A percentile compares a stretch with the other conserved stretches of the same genome.
phyloP scores from a whole-genome alignment of 1,140 invertebrate genomes.

The Cotesia vestalis region DNA sequence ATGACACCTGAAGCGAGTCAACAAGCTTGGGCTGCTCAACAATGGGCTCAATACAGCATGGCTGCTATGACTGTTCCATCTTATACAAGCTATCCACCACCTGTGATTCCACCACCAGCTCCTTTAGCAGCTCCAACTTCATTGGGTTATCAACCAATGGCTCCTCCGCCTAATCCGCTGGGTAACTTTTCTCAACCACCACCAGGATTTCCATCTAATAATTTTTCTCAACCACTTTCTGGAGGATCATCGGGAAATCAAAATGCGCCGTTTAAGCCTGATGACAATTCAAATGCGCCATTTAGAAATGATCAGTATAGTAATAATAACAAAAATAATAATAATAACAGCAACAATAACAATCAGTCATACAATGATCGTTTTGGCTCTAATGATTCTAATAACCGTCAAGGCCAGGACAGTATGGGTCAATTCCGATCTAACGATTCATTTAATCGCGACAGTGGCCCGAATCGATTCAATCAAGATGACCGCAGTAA shows the following conservation, averaged over 20 bases:
- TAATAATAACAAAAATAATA: no score
- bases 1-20: conserved; percentile 51
- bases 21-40: conserved; percentile 55
- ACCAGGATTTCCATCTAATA: conserved; percentile 40
- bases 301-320: conserved; percentile 3
- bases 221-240: background rate
- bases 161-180: conserved; percentile 35
- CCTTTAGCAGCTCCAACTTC: conserved; percentile 17
- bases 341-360: background rate
- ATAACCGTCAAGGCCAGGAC: conserved; percentile 30
- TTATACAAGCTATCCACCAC: conserved; percentile 31
- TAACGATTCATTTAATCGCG: conserved; percentile 37
- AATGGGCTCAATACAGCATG: conserved; percentile 59
- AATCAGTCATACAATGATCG: conserved; percentile 17
- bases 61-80: conserved; percentile 42
- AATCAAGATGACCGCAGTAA: conserved; percentile 27
- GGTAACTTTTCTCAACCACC: conserved; percentile 47
- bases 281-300: conserved; percentile 3
- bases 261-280: background rate
- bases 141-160: conserved; percentile 33
- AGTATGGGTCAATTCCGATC: conserved; percentile 19
- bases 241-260: conserved; percentile 7
- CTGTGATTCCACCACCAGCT: conserved; percentile 28
- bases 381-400: conserved; percentile 31
- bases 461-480: conserved; percentile 23